Percentiles rank a stretch among this genome's conserved stretches.
phyloP scores from a whole-genome alignment of 2,888 invertebrate genomes.

The Agrochola circellaris region DNA sequence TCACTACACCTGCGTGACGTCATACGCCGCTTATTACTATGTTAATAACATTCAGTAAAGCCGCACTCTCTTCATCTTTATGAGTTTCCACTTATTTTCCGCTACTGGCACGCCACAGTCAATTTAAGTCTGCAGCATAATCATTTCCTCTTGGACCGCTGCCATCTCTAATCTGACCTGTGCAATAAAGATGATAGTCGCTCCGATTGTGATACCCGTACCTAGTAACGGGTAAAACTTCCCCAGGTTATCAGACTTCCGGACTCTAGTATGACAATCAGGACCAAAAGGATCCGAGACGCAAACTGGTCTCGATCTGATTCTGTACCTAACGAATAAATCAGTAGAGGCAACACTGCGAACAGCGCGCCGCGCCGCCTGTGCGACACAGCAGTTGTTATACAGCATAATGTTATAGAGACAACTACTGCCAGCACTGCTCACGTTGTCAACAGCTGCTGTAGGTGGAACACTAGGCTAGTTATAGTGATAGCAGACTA shows the following conservation, averaged over 20 bases:
- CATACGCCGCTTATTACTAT: conserved; percentile 62
- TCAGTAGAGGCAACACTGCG: neutral
- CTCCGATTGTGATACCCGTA: neutral
- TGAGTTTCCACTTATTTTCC: conserved; percentile 3
- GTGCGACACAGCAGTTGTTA: neutral
- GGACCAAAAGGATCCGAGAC: neutral
- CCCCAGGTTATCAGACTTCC: neutral
- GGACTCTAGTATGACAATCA: neutral
- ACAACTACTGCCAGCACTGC: neutral
- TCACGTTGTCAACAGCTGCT: neutral
- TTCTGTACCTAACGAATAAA: neutral
- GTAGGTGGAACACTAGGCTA: neutral
- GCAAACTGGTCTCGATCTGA: neutral
- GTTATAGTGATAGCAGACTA: neutral
- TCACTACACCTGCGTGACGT: conserved; percentile 82
- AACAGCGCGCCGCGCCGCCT: neutral
- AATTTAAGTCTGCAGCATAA: neutral
- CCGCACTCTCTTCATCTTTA: conserved; percentile 26
- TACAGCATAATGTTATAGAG: neutral
- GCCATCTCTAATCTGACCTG: neutral
- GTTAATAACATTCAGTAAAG: conserved; percentile 43
- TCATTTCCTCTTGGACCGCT: neutral
- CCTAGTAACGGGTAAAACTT: neutral
- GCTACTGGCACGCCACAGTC: neutral
- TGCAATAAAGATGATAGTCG: neutral